Conservation (phyloP, 2,113 vertebrate species). For the Hippolais icterina region DNA sequence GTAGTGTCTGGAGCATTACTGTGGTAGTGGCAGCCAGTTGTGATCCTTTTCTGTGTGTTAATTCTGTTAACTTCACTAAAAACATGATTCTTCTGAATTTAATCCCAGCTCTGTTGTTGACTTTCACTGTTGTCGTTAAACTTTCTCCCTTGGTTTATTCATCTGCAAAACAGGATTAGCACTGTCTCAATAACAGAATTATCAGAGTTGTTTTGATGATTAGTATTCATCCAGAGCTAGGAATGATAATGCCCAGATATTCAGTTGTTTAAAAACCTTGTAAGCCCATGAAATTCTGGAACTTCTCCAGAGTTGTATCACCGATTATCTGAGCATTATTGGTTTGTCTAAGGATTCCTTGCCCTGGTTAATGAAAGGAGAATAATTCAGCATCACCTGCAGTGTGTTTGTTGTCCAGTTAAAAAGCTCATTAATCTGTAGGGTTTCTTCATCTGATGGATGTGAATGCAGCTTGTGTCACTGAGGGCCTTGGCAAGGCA, state of each 20-base stretch:
- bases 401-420: not conserved
- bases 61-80: not conserved
- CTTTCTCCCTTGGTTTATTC: not conserved
- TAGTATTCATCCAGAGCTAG: not conserved
- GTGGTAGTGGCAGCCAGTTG: not conserved
- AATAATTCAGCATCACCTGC: not conserved
- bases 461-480: not conserved
- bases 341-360: not conserved
- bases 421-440: not conserved
- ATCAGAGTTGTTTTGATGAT: not conserved
- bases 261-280: not conserved
- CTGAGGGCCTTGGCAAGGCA: not conserved
- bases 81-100: not conserved
- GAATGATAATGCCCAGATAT: slow-evolving; percentile 20
- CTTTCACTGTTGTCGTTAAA: not conserved
- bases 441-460: not conserved
- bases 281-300: not conserved
- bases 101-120: not conserved
- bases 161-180: slow-evolving; percentile 27
- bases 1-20: not conserved
- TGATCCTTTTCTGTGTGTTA: not conserved
- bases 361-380: not conserved
- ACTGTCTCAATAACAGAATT: not conserved
- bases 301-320: not conserved
- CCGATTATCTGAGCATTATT: not conserved